phyloP scores from a whole-genome alignment of 2,113 vertebrate genomes.

The Melospiza melodia region DNA sequence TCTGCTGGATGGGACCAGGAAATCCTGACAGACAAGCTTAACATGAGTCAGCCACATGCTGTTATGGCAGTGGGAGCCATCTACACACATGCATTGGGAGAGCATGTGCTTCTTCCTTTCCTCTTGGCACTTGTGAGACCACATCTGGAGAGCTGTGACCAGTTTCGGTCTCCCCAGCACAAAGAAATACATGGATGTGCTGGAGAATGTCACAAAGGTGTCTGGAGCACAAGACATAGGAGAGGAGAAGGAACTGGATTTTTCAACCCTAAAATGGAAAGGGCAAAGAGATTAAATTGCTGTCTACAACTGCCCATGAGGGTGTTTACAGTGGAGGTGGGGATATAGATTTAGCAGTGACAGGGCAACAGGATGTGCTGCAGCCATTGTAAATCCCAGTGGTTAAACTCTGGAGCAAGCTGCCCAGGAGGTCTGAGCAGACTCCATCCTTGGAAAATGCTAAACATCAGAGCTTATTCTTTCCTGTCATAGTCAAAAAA shows the following conservation, averaged over 20 bases:
- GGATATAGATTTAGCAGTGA: not conserved
- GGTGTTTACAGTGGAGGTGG: not conserved
- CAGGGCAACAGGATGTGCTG: not conserved
- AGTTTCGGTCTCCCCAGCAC: not conserved
- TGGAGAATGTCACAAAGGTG: not conserved
- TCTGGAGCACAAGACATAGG: not conserved
- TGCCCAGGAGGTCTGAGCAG: not conserved
- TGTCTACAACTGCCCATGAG: not conserved
- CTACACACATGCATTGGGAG: not conserved
- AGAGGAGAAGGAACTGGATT: not conserved
- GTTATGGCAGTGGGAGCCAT: not conserved
- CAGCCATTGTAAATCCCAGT: not conserved
- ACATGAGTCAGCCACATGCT: rapidly evolving
- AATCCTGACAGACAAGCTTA: not conserved
- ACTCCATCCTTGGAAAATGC: not conserved
- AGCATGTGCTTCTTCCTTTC: not conserved
- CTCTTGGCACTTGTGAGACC: not conserved
- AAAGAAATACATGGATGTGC: not conserved
- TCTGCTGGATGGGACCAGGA: not conserved
- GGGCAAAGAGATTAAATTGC: not conserved
- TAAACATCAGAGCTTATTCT: not conserved
- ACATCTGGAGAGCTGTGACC: not conserved
- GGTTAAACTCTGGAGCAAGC: not conserved
- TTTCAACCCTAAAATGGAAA: not conserved
- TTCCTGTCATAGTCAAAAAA: not conserved